Evolutionary conservation across 1,140 invertebrate genomes (phyloP).

Genomic region (Leguminivora glycinivorella): DNA sequence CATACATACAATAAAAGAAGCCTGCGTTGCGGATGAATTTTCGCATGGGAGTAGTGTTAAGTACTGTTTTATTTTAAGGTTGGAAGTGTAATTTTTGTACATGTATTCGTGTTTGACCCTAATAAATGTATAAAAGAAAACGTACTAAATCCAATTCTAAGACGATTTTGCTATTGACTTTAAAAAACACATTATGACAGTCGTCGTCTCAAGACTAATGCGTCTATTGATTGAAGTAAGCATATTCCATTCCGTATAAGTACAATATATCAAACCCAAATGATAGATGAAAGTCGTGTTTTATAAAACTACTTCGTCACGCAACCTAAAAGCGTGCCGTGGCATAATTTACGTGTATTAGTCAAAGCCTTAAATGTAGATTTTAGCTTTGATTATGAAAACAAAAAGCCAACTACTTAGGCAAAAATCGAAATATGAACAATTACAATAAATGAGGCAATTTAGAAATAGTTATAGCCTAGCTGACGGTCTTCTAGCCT

Average conservation of each 20-base stretch:
- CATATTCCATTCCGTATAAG: not conserved
- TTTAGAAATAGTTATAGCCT: not conserved
- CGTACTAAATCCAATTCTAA: no score
- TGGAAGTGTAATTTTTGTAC: no score
- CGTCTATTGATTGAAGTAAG: not conserved
- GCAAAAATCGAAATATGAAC: not conserved
- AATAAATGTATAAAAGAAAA: no score
- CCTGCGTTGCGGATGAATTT: no score
- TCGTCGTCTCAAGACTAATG: not conserved
- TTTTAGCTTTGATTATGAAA: not conserved
- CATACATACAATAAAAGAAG: no score
- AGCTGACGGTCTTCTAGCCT: no score
- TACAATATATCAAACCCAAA: not conserved
- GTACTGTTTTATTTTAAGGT: no score
- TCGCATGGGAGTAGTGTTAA: no score
- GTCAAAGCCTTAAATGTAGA: constrained; percentile 1
- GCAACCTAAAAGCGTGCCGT: constrained; percentile 2
- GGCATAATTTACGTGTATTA: constrained; percentile 6
- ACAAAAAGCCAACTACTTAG: not conserved
- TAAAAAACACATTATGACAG: no score
- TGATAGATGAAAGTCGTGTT: constrained; percentile 7
- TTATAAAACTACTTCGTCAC: not conserved
- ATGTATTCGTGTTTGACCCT: no score
- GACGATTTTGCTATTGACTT: no score
- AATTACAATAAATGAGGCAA: not conserved